Base-by-base conservation (phyloP, 1,140 invertebrate species). In the Pseudomyrmex dendroicus region DNA sequence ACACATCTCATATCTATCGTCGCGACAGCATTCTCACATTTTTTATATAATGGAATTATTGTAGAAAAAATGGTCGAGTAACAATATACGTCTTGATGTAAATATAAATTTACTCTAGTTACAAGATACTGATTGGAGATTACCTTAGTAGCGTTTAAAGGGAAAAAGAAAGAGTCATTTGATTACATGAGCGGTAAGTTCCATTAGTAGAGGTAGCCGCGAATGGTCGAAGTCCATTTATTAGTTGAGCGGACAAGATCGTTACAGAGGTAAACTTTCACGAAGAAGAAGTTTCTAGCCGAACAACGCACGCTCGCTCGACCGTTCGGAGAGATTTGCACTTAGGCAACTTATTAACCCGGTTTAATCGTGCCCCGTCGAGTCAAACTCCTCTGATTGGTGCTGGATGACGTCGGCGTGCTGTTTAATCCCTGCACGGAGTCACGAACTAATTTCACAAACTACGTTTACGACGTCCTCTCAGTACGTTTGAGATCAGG, bases 341-440 rank as follows among this genome's bases (percentile, higher is more conserved):
- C 77, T 82, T 61, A 82, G 46, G 77, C 54, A 82, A 82, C 77
- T 82, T 82, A 73, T 82, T 82, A 82, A 82, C 67, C 25, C 46
- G 77, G 77, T 82, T 82, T 82, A 82, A 82, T 82, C 56, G 67
- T 50, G 56, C 54, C 56, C 48, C 48, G 76, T 78, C 64, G 67
- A 82, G 68, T 73, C 77, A 82, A 73, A 82, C 77, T 82, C 77
- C 35, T 73, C 77, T 82, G 77, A 82, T 82, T 82, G 77, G 67
- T 82, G 67, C 67, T 82, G 77, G 67, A 73, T 82, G 77, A 73
- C 56, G 77, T 73, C 48, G 77, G 56, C 68, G 46, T 62, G 68
- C 77, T 62, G 48, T 73, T 82, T 82, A 82, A 82, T 82, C 77
- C 56, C 44, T 56, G 20, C 56, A 61, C 67, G 56, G 50, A 82